These are phyloP conservation scores for Ibycter americanus DNA, from an alignment of 2,797 vertebrate species.

Conservation along the genomic window DNA sequence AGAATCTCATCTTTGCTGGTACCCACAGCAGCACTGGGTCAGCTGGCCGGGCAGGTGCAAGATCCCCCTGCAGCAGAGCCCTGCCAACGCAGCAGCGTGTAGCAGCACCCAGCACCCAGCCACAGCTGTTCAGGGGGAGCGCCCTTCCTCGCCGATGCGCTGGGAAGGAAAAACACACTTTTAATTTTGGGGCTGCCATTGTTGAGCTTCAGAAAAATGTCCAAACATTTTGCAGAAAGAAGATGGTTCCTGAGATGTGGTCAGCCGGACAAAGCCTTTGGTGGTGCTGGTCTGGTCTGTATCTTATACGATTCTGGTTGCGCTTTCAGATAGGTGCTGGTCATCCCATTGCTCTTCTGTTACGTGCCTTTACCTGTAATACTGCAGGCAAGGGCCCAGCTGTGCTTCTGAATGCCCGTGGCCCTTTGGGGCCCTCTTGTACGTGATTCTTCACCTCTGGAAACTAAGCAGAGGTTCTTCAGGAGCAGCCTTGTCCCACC, in stretches of 20 bases:
- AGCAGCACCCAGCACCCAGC: not conserved
- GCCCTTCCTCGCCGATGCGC: not conserved
- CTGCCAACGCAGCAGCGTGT: not conserved
- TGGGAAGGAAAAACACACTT: not conserved
- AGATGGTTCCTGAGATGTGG: not conserved
- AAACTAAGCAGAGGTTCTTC: not conserved
- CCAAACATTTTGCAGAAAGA: not conserved
- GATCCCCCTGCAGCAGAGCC: not conserved
- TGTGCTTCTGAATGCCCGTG: not conserved
- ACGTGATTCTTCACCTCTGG: not conserved
- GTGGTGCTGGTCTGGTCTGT: not conserved
- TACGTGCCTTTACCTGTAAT: not conserved
- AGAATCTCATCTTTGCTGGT: not conserved
- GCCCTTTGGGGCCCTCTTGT: not conserved
- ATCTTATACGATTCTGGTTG: not conserved
- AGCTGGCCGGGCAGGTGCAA: not conserved
- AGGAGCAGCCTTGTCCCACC: not conserved
- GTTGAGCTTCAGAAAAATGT: not conserved
- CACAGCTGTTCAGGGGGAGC: not conserved
- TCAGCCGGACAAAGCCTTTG: not conserved
- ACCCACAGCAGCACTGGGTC: not conserved
- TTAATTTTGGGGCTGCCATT: not conserved
- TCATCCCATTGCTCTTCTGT: not conserved
- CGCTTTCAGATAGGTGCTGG: not conserved
- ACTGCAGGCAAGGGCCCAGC: accelerated